phyloP scores from a whole-genome alignment of 2,797 vertebrate genomes.

The Acestrorhynchus altus region DNA sequence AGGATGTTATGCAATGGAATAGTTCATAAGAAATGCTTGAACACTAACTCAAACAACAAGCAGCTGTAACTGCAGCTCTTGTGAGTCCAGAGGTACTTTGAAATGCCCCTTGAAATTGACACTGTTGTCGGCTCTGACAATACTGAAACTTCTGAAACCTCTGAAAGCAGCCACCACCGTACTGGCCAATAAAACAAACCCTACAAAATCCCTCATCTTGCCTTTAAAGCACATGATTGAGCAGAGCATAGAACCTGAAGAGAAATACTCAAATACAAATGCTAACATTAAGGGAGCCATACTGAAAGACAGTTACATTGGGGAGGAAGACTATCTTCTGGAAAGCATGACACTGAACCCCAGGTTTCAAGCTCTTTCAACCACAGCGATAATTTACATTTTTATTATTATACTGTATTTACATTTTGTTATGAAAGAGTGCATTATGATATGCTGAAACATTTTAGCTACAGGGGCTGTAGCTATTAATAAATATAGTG shows the following conservation, averaged over 20 bases:
- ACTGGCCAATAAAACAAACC: constrained; percentile 26
- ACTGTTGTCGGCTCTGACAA: constrained; percentile 19
- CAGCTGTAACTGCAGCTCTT: background rate
- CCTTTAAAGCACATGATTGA: too few relatives aligned
- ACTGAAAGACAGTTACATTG: constrained; percentile 30
- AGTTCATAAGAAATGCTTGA: constrained; percentile 22
- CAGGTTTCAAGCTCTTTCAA: constrained; percentile 38
- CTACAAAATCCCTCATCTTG: too few relatives aligned
- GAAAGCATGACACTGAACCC: constrained; percentile 31
- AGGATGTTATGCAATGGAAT: background rate
- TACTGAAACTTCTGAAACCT: constrained; percentile 5
- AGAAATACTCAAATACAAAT: constrained; percentile 17
- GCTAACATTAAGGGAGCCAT: constrained; percentile 29
- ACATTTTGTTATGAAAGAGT: too few relatives aligned
- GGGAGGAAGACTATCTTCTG: constrained; percentile 22
- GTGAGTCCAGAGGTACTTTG: background rate
- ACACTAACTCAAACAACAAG: constrained; percentile 18
- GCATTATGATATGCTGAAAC: too few relatives aligned
- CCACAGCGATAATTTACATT: too few relatives aligned
- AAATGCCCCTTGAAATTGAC: background rate
- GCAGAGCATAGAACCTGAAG: constrained; percentile 17
- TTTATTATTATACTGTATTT: too few relatives aligned
- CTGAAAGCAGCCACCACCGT: constrained; percentile 31
- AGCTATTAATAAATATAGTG: too few relatives aligned
- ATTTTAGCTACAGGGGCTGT: too few relatives aligned